Conservation (phyloP, 2,888 invertebrate species). For the Lasioglossum oenotherae region DNA sequence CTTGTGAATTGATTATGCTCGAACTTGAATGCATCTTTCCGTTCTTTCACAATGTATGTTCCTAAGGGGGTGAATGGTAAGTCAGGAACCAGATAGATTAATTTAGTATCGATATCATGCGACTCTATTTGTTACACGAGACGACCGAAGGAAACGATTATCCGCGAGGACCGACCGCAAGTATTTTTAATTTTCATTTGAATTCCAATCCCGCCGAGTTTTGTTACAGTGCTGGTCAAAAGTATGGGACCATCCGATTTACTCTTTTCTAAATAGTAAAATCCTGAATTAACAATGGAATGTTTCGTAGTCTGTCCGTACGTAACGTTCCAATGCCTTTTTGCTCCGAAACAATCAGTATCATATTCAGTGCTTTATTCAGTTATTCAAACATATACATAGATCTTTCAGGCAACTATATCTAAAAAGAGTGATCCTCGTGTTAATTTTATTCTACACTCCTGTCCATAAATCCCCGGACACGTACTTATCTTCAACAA, state of each 20-base stretch:
- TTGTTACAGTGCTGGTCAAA: not conserved
- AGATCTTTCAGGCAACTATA: not conserved
- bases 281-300: not conserved
- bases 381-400: not conserved
- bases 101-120: constrained; percentile 3
- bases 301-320: not conserved
- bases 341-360: not conserved
- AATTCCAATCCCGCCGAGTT: constrained; percentile 43
- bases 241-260: not conserved
- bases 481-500: too few species aligned
- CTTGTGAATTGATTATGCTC: not conserved
- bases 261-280: not conserved
- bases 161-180: constrained; percentile 11
- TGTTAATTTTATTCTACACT: not conserved
- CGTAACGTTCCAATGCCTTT: not conserved
- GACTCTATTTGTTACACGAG: not conserved
- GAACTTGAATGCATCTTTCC: not conserved
- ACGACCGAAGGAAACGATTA: constrained; percentile 18
- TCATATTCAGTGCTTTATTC: not conserved
- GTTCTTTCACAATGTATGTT: constrained; percentile 32
- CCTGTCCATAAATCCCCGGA: too few species aligned
- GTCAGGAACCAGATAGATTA: constrained; percentile 8
- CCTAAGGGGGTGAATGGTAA: constrained; percentile 28
- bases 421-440: not conserved
- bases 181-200: constrained; percentile 42